These are phyloP conservation scores for Xiphorhynchus elegans DNA, from an alignment of 2,113 vertebrate genomes.

Conservation along the genomic window DNA sequence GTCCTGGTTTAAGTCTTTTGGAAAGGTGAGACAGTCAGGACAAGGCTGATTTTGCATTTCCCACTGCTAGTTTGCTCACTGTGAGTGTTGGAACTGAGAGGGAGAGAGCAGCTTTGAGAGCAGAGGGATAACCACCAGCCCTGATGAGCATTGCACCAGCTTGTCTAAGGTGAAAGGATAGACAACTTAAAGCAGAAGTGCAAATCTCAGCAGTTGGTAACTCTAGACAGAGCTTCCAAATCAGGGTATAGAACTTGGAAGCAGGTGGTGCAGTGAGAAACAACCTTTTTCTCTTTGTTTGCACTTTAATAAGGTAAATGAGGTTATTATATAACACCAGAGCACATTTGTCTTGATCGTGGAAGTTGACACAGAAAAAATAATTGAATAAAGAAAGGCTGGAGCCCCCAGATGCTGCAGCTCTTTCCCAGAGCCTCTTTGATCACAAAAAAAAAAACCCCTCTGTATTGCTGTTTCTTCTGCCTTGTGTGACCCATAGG, in stretches of 20 bases:
- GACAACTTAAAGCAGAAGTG: not conserved
- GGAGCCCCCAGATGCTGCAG: not conserved
- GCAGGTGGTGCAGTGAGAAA: not conserved
- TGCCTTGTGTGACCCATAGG: not conserved
- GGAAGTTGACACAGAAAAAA: slow-evolving; percentile 1
- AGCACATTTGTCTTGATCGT: slow-evolving; percentile 1
- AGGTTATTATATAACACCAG: slow-evolving; percentile 17
- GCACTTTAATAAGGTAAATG: slow-evolving; percentile 1
- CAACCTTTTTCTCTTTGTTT: not conserved
- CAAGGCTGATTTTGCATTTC: not conserved
- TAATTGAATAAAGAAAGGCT: not conserved
- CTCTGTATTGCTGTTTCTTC: not conserved
- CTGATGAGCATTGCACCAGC: not conserved
- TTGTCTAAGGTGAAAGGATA: not conserved
- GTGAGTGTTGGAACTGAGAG: not conserved
- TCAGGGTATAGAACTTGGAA: not conserved
- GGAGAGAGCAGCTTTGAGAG: not conserved
- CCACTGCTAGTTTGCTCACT: not conserved
- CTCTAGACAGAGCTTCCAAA: not conserved
- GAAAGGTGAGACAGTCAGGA: not conserved
- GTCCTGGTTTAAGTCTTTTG: not conserved
- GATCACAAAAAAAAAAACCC: not conserved
- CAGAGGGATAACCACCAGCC: not conserved
- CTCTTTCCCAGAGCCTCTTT: not conserved
- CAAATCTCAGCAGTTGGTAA: not conserved